A percentile compares a stretch with the other conserved stretches of the same genome.
Evolutionary conservation across 2,888 invertebrate genomes (phyloP).

Genomic region (Sinotaia quadrata): DNA sequence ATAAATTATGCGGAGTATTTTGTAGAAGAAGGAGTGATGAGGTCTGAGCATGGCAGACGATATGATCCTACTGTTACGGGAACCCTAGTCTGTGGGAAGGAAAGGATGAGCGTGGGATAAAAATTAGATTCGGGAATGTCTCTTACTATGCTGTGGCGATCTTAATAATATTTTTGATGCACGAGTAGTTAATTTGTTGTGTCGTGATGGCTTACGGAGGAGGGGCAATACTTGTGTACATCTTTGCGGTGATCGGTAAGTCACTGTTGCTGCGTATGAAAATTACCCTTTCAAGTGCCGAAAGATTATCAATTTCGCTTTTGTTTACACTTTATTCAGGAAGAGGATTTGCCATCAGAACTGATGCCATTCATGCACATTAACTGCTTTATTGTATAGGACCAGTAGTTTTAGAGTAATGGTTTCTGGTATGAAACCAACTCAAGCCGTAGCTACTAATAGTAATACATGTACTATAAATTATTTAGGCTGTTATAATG

Average conservation of each 20-base stretch:
- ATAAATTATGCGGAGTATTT: conserved; percentile 4
- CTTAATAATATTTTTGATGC: background rate
- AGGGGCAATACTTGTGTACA: conserved; percentile 19
- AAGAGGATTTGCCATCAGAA: too few species aligned
- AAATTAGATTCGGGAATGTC: background rate
- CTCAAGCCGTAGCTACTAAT: too few species aligned
- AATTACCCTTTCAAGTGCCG: too few species aligned
- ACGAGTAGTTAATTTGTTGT: background rate
- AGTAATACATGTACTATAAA: too few species aligned
- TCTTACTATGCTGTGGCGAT: background rate
- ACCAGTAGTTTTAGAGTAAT: too few species aligned
- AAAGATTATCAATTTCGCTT: too few species aligned
- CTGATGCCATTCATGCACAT: too few species aligned
- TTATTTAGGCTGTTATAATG: too few species aligned
- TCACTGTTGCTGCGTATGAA: too few species aligned
- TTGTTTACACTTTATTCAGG: too few species aligned
- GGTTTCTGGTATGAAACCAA: too few species aligned
- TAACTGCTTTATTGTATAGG: too few species aligned
- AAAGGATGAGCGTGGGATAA: background rate
- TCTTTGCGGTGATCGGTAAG: conserved; percentile 29
- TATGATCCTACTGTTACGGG: conserved; percentile 3
- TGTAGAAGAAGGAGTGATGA: background rate
- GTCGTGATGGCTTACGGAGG: conserved; percentile 18
- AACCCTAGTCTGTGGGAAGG: background rate
- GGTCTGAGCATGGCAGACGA: conserved; percentile 24